Evolutionary conservation across 2,888 invertebrate genomes (phyloP), one percentile per base, ranked within the genome.

Genomic region (Rhamphomyia laevipes): DNA sequence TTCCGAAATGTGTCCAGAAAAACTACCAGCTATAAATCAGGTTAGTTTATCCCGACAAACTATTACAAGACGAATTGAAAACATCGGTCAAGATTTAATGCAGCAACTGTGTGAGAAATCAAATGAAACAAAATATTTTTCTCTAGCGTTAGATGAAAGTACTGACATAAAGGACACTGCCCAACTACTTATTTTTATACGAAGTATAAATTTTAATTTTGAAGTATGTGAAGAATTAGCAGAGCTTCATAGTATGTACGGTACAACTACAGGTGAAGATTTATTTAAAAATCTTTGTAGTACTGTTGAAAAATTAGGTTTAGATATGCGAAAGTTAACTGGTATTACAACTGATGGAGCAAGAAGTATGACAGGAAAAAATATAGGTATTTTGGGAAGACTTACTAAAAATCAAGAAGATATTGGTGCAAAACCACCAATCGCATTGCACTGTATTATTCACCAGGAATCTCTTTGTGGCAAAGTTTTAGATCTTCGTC

Each of bases 141-240:
- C 43, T 43, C 23, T 30, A 30, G 43, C 30, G 15, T 30, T 43
- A 15, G 30, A 23, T 43, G 43, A 27, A 18, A 23, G 43, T 4
- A 43, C 43, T 43, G 43, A 43, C 30, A 9, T 30, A 30, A 43
- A n/a, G 23, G 43, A 43, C 15, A 43, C 27, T 23, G 23, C 23
- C 21, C 21, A 43, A 7, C 9, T 43, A 27, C 27, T 30, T 15
- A 43, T 27, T 43, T 27, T 43, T 27, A 18, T 27, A 11, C 23
- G 23, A 45, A 47, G 47, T 33, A 33, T 33, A 33, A 37, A 37
- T 37, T 37, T 37, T 37, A 37, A 37, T 37, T 37, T 37, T 37
- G 37, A 37, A 37, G 37, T 37, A 37, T 37, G 37, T 37, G 37
- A 37, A 16, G 16, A 37, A 37, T 37, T 37, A 37, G 37, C 16